Evolutionary conservation across 2,113 vertebrate genomes (phyloP), one percentile per base, ranked within the genome.

Genomic region (Hippolais icterina): DNA sequence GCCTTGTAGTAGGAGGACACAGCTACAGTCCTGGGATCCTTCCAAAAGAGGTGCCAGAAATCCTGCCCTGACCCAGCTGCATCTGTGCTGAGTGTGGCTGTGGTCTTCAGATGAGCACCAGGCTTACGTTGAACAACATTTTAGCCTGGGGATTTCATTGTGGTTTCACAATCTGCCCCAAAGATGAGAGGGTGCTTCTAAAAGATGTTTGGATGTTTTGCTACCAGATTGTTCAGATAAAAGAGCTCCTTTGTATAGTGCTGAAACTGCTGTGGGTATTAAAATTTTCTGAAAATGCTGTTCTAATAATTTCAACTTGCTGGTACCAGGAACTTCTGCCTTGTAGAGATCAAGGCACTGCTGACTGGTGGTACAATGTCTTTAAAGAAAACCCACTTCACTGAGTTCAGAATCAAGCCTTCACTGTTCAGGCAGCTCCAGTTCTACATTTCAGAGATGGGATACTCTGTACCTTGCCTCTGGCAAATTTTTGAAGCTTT

Each of bases 101-200:
- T 29, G 61, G 16, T 12, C 16, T 84, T 72, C 54, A 59, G 53
- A 54, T 31, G 60, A 64, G 82, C 64, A 33, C 69, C 39, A 81
- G 54, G 14, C 5, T 44, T 27, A 7, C 0, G 10, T 0, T 39
- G 19, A 82, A 59, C 20, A 68, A 33, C 23, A 63, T 57, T 72
- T 72, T 20, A 68, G 31, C 35, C 70, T 59, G 37, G 5, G 15
- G 39, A 44, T 68, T 91, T 33, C 24, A 33, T 0, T 39, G 39
- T 72, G 59, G 23, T 69, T 90, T 77, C 49, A 42, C 20, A 60
- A 41, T 60, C 71, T 83, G 70, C 6, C 41, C 44, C 60, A 64
- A 77, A 77, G 35, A 68, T 77, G 69, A 81, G 20, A 11, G 33
- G 16, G 60, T 15, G 12, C 12, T 81, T 90, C 60, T 74, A 23